Evolutionary conservation across 1,140 invertebrate species (phyloP).

Genomic region (Drosophila carrolli): DNA sequence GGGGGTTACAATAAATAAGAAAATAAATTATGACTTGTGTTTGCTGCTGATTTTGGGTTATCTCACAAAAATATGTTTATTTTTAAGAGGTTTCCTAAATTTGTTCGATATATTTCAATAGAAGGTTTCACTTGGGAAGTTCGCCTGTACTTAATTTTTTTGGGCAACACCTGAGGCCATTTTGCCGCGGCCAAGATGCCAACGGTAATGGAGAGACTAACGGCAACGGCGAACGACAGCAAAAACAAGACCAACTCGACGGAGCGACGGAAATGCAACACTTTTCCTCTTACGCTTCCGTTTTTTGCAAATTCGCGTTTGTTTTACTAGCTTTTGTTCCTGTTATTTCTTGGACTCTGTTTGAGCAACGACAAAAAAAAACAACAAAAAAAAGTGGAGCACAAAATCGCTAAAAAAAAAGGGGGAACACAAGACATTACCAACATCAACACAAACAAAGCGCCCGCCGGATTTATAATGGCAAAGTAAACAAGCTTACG

Average conservation of each 20-base stretch:
- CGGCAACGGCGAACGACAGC: slow-evolving; percentile 19
- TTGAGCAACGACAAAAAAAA: slow-evolving; percentile 49
- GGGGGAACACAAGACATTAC: slow-evolving; percentile 35
- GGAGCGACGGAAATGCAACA: slow-evolving; percentile 70
- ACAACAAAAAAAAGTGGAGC: slow-evolving; percentile 12
- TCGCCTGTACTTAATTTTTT: slow-evolving; percentile 27
- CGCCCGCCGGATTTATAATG: slow-evolving; percentile 71
- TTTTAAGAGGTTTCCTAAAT: not conserved
- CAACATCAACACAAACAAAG: slow-evolving; percentile 69
- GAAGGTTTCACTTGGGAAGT: not conserved
- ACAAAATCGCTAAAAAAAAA: slow-evolving; percentile 8
- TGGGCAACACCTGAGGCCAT: slow-evolving; percentile 50
- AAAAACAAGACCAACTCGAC: slow-evolving; percentile 11
- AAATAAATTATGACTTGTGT: no score
- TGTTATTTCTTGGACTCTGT: slow-evolving; percentile 57
- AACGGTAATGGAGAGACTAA: slow-evolving; percentile 38
- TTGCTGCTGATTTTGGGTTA: no score
- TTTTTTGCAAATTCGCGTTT: slow-evolving; percentile 64
- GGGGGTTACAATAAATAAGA: no score
- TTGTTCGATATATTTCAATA: not conserved
- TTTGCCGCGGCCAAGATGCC: slow-evolving; percentile 45
- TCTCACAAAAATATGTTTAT: no score
- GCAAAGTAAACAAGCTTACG: slow-evolving; percentile 74
- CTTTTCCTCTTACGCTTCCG: slow-evolving; percentile 70
- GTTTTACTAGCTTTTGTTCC: slow-evolving; percentile 42